Base-by-base conservation (phyloP, 2,888 invertebrate genomes). In the Octonoba sinensis region DNA sequence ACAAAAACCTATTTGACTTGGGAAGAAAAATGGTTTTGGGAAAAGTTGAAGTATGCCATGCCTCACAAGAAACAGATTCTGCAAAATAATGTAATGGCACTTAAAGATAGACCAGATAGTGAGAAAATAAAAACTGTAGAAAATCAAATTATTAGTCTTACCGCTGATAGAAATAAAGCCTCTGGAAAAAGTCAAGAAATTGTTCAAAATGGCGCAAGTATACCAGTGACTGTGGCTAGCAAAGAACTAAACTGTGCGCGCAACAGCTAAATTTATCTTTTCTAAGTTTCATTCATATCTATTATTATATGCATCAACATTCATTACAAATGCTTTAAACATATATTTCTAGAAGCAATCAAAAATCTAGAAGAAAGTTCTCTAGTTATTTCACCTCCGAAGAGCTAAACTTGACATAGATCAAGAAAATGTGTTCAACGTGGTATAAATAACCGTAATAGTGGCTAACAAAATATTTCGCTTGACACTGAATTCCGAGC, bases 21-120 rank as follows among this genome's bases (percentile, higher is more conserved):
- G 85, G 85, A 84, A 44, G 86, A 86, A 64, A 85, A 85, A 44
- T 86, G 85, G 85, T 86, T 86, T 73, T 86, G 86, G 86, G 86
- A 86, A 51, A 86, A 86, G 83, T 64, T 86, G 22, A 83, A 82
- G 16, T 86, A 86, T 71, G 86, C 86, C 13, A 74, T 86, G 85
- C 86, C 86, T 11, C 86, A 84, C 66, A 84, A 82, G 24, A 82
- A 60, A 20, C 67, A 76, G 54, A 22, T 51, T 8, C 27, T 76
- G 8, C 67, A 65, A 36, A 74, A 67, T 60, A 66, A 79, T 44
- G 66, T 72, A 13, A 47, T 78, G 11, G 77, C 83, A 44, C 69
- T 83, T 12, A 79, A 74, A 49, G 75, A 83, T 56, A 79, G 79
- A 46, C 83, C 83, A 56, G 71, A 71, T 2, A 76, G 57, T 22